These are phyloP conservation scores for Lasioglossum zephyrum DNA, from an alignment of 2,888 invertebrate genomes.

Conservation along the genomic window DNA sequence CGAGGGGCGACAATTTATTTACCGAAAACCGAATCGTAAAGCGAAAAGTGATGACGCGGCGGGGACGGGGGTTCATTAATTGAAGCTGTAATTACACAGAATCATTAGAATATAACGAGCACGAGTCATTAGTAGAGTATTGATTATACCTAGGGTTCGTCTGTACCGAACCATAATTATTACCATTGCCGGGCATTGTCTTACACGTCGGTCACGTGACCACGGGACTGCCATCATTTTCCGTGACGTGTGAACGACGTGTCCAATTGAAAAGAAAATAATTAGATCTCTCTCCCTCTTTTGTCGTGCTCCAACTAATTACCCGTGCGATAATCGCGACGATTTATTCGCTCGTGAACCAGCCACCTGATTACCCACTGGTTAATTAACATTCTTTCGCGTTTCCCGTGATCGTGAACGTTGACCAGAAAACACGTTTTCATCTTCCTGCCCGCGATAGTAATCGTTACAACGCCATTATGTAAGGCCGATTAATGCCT, in stretches of 20 bases:
- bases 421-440: conserved; percentile 40
- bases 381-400: conserved; percentile 44
- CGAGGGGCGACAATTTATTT: neutral
- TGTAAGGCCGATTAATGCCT: conserved; percentile 76
- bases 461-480: conserved; percentile 70
- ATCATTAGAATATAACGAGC: neutral
- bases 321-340: conserved; percentile 5
- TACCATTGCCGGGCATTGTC: neutral
- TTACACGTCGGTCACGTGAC: neutral
- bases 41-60: neutral
- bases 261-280: neutral
- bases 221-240: neutral
- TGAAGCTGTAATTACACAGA: neutral
- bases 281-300: neutral
- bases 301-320: conserved; percentile 14
- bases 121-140: neutral
- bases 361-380: conserved; percentile 26
- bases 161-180: neutral
- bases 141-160: neutral
- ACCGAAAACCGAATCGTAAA: neutral
- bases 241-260: neutral
- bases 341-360: conserved; percentile 36
- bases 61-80: neutral
- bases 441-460: conserved; percentile 51
- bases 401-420: conserved; percentile 22